Conservation (phyloP, 2,113 vertebrate species). For the Gallinago undulata region DNA sequence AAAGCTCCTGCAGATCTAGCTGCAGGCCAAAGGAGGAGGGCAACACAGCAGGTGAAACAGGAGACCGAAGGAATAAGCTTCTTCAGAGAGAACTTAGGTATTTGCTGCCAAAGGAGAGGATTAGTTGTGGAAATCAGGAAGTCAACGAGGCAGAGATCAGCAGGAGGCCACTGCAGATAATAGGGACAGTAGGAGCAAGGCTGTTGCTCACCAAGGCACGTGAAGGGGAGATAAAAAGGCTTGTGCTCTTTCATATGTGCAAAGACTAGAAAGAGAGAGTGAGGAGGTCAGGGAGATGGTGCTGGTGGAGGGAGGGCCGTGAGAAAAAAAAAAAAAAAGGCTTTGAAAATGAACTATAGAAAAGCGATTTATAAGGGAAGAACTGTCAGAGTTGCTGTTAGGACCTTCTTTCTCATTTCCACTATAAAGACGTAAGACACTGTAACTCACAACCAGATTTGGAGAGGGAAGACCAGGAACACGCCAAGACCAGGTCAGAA, state of each 20-base stretch:
- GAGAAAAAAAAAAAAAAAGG: not conserved
- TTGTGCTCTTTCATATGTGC: conserved; percentile 33
- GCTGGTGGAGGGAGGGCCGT: not conserved
- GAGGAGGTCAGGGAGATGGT: conserved; percentile 12
- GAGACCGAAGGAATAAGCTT: not conserved
- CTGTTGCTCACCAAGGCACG: not conserved
- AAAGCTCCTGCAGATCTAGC: conserved; percentile 5
- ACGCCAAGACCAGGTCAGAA: not conserved
- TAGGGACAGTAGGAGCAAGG: conserved; percentile 24
- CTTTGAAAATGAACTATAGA: conserved; percentile 39
- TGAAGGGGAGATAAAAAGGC: conserved; percentile 18
- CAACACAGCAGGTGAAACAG: conserved; percentile 26
- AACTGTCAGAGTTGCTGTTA: not conserved
- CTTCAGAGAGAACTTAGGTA: conserved; percentile 7
- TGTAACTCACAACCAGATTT: not conserved
- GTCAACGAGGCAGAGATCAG: conserved; percentile 32
- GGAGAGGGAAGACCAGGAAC: not conserved
- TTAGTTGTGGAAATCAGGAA: conserved; percentile 52
- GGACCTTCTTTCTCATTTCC: conserved; percentile 15
- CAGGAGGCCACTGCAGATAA: conserved; percentile 30
- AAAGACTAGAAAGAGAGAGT: not conserved
- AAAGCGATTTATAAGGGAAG: conserved; percentile 15
- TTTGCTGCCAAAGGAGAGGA: conserved; percentile 51
- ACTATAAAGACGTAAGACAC: not conserved
- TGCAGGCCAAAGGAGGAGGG: not conserved